Evolutionary conservation across 2,113 vertebrate species (phyloP), one percentile per base, ranked within the genome.

Genomic region (Vanacampus margaritifer): DNA sequence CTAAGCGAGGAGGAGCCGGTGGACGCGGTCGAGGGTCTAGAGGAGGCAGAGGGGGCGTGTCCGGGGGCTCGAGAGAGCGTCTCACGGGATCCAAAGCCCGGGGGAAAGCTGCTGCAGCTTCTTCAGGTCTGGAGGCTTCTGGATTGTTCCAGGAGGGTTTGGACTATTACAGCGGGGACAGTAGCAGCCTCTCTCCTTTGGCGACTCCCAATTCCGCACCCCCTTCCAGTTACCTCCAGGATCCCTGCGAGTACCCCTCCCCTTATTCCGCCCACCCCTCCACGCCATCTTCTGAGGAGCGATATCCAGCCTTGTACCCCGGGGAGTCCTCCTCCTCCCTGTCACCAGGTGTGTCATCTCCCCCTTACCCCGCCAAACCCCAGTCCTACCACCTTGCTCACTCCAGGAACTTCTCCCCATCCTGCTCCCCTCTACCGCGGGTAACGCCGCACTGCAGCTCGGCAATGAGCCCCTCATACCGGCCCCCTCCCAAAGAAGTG

Each of bases 111-210:
- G 89, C 90, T 17, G 72, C 74, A 45, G 46, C 67, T 5, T 43
- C 80, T 69, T 83, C 81, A 91, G 84, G 87, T 90, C 0, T 87
- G 37, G 92, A 96, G 48, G 91, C 93, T 28, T 93, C 94, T 53
- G 94, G 93, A 0, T 88, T 97, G 56, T 98, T 95, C 90, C 96
- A 95, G 79, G 96, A 99, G 81, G 94, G 94, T 76, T 86, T 98
- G 86, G 97, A 99, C 90, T 99, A 98, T 86, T 98, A 97, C 80
- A 98, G 97, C 0, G 95, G 96, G 64, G 96, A 98, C 84, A 98
- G 97, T 85, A 98, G 95, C 88, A 93, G 92, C 69, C 95, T 98
- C 88, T 98, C 96, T 67, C 95, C 97, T 3, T 84, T 98, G 77
- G 94, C 95, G 79, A 95, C 95, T 12, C 94, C 95, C 17, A 94